Evolutionary conservation across 2,113 vertebrate genomes (phyloP).

Genomic region (Meriones unguiculatus): DNA sequence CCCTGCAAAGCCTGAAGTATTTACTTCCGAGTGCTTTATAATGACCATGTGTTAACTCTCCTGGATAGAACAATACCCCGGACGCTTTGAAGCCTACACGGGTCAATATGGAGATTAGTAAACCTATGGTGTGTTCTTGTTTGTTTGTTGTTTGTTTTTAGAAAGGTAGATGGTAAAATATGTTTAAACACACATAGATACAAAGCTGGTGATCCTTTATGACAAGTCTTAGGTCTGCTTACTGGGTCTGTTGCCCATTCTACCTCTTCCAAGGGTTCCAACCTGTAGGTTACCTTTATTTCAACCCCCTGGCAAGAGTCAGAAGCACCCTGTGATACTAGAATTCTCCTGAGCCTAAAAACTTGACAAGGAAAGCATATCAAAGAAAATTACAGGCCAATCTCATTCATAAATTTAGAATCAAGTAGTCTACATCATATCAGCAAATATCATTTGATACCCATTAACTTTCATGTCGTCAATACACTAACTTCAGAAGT

Average conservation of each 20-base stretch:
- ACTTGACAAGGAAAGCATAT: not conserved
- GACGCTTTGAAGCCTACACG: not conserved
- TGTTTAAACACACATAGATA: not conserved
- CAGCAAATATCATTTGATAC: not conserved
- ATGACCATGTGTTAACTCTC: not conserved
- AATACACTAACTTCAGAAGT: not conserved
- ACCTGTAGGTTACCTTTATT: constrained; percentile 18
- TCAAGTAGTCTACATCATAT: not conserved
- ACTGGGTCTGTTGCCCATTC: not conserved
- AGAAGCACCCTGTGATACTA: not conserved
- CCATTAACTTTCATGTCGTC: not conserved
- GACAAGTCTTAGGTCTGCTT: not conserved
- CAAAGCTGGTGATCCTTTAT: constrained; percentile 10
- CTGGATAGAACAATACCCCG: not conserved
- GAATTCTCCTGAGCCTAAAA: constrained; percentile 19
- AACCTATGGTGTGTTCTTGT: too few species aligned
- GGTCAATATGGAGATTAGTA: not conserved
- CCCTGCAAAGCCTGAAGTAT: not conserved
- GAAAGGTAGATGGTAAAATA: not conserved
- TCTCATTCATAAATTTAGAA: constrained; percentile 4
- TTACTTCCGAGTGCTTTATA: not conserved
- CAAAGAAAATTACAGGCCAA: constrained; percentile 18
- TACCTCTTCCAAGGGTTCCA: not conserved
- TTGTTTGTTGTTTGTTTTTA: not conserved
- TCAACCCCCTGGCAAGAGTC: not conserved